Conservation (phyloP, 2,113 vertebrate genomes). For the Hydrochoerus hydrochaeris region DNA sequence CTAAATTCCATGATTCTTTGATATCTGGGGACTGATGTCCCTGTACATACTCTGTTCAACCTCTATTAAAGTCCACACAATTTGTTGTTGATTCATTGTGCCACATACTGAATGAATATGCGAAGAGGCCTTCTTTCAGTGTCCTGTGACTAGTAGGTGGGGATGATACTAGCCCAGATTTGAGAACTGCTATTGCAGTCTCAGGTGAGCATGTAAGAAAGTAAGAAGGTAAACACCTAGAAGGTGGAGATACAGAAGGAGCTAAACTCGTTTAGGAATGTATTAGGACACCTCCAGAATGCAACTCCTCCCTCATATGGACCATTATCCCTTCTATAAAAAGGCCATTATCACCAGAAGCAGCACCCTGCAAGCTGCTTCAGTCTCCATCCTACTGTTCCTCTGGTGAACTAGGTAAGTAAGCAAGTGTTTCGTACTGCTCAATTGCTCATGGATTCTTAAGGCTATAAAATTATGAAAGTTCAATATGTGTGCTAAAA, state of each 20-base stretch:
- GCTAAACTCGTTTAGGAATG: conserved; percentile 79
- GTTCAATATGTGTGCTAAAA: neutral
- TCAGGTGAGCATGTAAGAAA: conserved; percentile 58
- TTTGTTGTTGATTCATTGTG: neutral
- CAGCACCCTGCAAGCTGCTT: conserved; percentile 76
- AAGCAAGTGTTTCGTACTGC: neutral
- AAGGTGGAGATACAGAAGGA: conserved; percentile 81
- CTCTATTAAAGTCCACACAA: neutral
- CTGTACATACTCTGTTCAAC: neutral
- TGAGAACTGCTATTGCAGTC: conserved; percentile 67
- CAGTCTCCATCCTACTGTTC: conserved; percentile 72
- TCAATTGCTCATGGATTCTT: neutral
- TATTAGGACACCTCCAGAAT: conserved; percentile 81
- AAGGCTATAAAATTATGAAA: neutral
- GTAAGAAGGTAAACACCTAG: conserved; percentile 59
- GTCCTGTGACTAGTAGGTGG: conserved; percentile 50
- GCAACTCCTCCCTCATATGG: conserved; percentile 77
- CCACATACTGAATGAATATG: neutral
- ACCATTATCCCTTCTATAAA: conserved; percentile 80
- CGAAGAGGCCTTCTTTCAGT: neutral
- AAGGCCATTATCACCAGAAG: conserved; percentile 40
- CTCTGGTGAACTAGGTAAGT: conserved; percentile 80
- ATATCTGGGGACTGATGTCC: neutral
- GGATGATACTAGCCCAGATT: conserved; percentile 68
- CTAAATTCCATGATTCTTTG: conserved; percentile 17